Evolutionary conservation across 2,888 invertebrate genomes (phyloP), one percentile per base, ranked within the genome.

Genomic region (Cryptocephalus primarius): DNA sequence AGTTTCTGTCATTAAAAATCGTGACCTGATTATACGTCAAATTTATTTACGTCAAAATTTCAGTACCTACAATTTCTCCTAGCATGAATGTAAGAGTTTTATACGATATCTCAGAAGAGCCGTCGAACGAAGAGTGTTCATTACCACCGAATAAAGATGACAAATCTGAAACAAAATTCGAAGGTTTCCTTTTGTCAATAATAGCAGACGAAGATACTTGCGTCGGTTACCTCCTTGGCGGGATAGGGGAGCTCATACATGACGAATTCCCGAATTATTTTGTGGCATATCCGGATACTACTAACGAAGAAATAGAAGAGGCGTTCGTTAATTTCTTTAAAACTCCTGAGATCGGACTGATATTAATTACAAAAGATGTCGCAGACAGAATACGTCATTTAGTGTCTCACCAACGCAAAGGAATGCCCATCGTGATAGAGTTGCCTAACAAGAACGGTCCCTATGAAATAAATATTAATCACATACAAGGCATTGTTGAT

Each of bases 191-290:
- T 9, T 51, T 59, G 14, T 51, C 55, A 8, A 48, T 59, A 13
- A 57, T 59, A 14, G 59, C 56, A 40, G 59, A 59, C 46, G 59
- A 59, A 46, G 59, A 59, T 39, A 59, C 59, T 1, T 58, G 57
- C 32, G 58, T 56, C 1, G 58, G 59, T 10, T 59, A 55, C 33
- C 40, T 58, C n/a, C 40, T 59, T 12, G 59, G 58, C 40, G 59
- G 59, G 13, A 59, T 58, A 22, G 59, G 59, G 1, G 47, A 59
- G 44, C 9, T 51, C 11, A 47, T 55, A 40, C 50, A 50, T 32
- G 42, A 50, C 12, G 48, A 48, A n/a, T 32, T 33, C 1, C 53
- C 55, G 6, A 59, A 59, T 44, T 59, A 50, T 43, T 55, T 52
- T 39, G 40, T 58, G 8, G 56, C 52, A 10, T 47, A 46, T 12